Base-by-base conservation (phyloP, 2,888 invertebrate genomes). In the Drosophila putrida region DNA sequence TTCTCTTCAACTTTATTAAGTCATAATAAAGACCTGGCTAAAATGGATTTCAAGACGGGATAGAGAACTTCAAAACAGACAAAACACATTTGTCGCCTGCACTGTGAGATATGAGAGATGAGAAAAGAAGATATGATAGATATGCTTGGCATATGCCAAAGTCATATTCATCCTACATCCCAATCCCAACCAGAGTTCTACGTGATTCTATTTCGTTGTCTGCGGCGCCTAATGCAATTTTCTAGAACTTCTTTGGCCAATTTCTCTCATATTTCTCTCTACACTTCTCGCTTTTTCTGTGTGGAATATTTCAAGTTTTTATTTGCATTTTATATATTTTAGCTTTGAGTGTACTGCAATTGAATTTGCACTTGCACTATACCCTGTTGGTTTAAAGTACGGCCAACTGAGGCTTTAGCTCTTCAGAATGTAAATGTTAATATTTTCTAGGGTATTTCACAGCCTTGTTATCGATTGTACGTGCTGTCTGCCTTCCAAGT, bases 161-260 rank as follows among this genome's bases (percentile, higher is more conserved):
- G 60, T 57, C 68, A 58, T 43, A 31, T 46, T 15, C 38, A 4
- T 33, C 4, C 4, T 15, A n/a, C 9, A 25, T 43, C n/a, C 28
- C n/a, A 15, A 25, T 36, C 6, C 13, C 8, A 39, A 41, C n/a
- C 38, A 63, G 36, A 13, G 41, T 53, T 28, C 51, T 80, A 86
- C 81, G 81, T 81, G 81, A 62, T 69, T 80, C 69, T 55, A 82
- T 79, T 80, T 54, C 65, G 27, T 66, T 76, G 86, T 81, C 80
- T 81, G 83, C 36, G 67, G 44, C 33, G 50, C 63, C 70, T 83
- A 81, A 81, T 81, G 80, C 81, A 81, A 81, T 81, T 86, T 86
- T 71, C 80, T 50, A 47, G 41, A 63, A 65, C 51, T 64, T 62
- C 35, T 44, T 53, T 35, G n/a, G 4, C 13, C 11, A 25, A 28